Conservation (phyloP, 1,140 invertebrate species). For the Zaprionus inermis region DNA sequence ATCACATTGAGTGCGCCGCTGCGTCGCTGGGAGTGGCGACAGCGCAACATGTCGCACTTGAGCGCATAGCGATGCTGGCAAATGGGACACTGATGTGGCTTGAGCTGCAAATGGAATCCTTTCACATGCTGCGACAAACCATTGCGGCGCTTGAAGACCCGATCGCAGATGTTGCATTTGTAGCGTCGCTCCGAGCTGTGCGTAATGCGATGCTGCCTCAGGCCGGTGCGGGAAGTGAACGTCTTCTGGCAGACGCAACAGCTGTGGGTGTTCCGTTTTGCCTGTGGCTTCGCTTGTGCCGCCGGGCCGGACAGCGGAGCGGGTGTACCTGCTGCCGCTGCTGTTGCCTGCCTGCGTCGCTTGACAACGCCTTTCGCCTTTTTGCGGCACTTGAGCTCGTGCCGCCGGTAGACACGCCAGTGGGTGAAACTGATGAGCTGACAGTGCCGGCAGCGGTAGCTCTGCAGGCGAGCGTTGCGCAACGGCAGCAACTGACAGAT, state of each 20-base stretch:
- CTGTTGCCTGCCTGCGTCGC: not conserved
- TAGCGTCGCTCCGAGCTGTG: slow-evolving; percentile 69
- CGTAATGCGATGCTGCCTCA: slow-evolving; percentile 76
- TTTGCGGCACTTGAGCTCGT: slow-evolving; percentile 61
- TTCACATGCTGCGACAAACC: slow-evolving; percentile 78
- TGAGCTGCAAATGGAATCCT: slow-evolving; percentile 77
- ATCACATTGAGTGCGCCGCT: slow-evolving; percentile 4
- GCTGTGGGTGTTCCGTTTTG: slow-evolving; percentile 25
- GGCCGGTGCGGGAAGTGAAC: slow-evolving; percentile 65
- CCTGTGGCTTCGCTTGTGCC: slow-evolving; percentile 9
- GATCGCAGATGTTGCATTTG: slow-evolving; percentile 72
- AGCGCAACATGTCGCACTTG: slow-evolving; percentile 82
- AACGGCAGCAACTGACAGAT: slow-evolving; percentile 73
- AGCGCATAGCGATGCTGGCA: slow-evolving; percentile 78
- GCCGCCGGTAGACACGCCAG: slow-evolving; percentile 73
- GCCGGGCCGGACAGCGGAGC: not conserved
- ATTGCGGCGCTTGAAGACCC: slow-evolving; percentile 74
- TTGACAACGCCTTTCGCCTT: slow-evolving; percentile 21
- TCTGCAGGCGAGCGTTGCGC: slow-evolving; percentile 60
- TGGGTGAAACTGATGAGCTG: slow-evolving; percentile 69
- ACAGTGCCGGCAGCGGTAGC: slow-evolving; percentile 76
- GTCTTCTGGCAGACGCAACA: slow-evolving; percentile 65
- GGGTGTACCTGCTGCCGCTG: not conserved
- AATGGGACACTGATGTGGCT: slow-evolving; percentile 73
- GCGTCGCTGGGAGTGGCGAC: slow-evolving; percentile 69